Evolutionary conservation across 2,888 invertebrate genomes (phyloP).

Genomic region (Rhingia campestris): DNA sequence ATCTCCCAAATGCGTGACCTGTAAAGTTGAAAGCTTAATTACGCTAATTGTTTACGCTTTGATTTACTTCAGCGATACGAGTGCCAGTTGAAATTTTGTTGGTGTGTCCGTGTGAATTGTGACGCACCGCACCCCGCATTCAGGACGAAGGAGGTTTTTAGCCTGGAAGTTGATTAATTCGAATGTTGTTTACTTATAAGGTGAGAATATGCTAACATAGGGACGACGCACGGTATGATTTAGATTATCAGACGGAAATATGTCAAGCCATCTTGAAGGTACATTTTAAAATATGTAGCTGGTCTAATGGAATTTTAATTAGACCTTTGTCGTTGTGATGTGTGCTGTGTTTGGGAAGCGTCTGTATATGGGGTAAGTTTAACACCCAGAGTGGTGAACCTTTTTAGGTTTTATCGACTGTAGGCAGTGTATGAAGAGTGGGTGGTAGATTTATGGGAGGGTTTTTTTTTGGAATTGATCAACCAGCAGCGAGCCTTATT

Average conservation of each 20-base stretch:
- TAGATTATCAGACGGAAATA: conserved; percentile 14
- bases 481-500: conserved; percentile 39
- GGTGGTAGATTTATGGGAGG: conserved; percentile 31
- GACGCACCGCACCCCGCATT: not conserved
- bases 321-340: not conserved
- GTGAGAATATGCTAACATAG: conserved; percentile 31
- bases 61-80: conserved; percentile 51
- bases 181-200: conserved; percentile 45
- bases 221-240: conserved; percentile 4
- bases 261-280: conserved; percentile 36
- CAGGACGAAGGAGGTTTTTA: not conserved
- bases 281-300: conserved; percentile 23
- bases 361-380: not conserved
- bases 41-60: conserved; percentile 66
- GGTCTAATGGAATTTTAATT: conserved; percentile 57
- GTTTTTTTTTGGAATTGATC: conserved; percentile 19
- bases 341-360: not conserved
- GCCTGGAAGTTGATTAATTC: conserved; percentile 47
- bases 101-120: not conserved
- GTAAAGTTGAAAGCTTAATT: conserved; percentile 60
- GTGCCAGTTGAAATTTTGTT: not conserved
- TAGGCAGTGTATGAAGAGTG: not conserved
- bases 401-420: conserved; percentile 17
- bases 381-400: not conserved
- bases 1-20: conserved; percentile 68